Evolutionary conservation across 2,113 vertebrate species (phyloP).

Genomic region (Neodon shergylaensis): DNA sequence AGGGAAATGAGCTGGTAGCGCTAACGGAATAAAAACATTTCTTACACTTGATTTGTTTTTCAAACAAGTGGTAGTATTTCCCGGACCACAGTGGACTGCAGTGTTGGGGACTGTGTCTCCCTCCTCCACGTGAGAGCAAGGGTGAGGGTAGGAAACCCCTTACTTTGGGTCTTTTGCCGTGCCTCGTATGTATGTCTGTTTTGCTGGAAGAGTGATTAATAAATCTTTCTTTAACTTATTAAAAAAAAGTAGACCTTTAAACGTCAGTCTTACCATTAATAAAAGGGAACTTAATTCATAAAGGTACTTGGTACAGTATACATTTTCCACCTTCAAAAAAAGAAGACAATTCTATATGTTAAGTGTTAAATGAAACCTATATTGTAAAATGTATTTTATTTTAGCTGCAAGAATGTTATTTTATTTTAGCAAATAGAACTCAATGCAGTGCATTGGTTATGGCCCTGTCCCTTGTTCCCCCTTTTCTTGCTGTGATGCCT

Average conservation of each 20-base stretch:
- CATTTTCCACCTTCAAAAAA: conserved; percentile 82
- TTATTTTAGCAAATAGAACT: conserved; percentile 88
- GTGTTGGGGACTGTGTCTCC: conserved; percentile 86
- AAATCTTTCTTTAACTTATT: conserved; percentile 88
- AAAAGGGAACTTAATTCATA: conserved; percentile 85
- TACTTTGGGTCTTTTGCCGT: conserved; percentile 83
- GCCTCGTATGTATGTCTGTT: conserved; percentile 84
- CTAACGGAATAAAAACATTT: conserved; percentile 78
- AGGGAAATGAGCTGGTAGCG: conserved; percentile 71
- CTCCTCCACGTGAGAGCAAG: conserved; percentile 80
- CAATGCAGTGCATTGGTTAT: conserved; percentile 89
- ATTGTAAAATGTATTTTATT: conserved; percentile 88
- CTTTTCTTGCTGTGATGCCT: conserved; percentile 82
- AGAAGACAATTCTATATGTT: conserved; percentile 87
- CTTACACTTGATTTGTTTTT: conserved; percentile 84
- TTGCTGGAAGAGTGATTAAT: conserved; percentile 82
- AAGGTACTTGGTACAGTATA: conserved; percentile 83
- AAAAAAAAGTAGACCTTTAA: conserved; percentile 81
- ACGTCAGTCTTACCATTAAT: conserved; percentile 83
- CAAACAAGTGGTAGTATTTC: conserved; percentile 70
- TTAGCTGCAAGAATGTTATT: conserved; percentile 87
- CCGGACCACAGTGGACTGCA: conserved; percentile 74
- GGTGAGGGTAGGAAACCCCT: conserved; percentile 78
- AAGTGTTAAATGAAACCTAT: conserved; percentile 87
- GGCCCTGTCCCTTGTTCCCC: conserved; percentile 77